A percentile compares a stretch with the other conserved stretches of the same genome.
phyloP scores from a whole-genome alignment of 2,888 invertebrate genomes.

The Coenonympha arcania region DNA sequence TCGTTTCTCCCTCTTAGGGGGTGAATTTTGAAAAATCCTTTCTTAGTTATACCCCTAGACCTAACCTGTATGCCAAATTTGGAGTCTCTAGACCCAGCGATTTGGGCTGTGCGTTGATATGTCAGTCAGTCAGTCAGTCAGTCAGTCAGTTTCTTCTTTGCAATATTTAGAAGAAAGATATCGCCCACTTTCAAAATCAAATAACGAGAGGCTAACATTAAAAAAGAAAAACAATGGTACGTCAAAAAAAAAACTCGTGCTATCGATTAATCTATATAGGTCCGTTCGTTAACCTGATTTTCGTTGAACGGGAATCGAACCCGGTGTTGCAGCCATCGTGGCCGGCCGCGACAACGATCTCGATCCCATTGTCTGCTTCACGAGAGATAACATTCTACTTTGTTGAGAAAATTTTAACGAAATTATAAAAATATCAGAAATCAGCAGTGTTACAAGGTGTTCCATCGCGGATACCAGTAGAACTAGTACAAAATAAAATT shows the following conservation, averaged over 20 bases:
- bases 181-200: no score
- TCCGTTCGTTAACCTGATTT: slow-evolving; percentile 58
- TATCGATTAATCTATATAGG: slow-evolving; percentile 18
- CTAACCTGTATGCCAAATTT: no score
- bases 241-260: neutral
- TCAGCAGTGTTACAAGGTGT: neutral
- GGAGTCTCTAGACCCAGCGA: no score
- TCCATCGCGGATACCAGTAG: no score
- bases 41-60: no score
- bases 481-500: no score
- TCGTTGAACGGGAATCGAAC: slow-evolving; percentile 62
- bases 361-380: slow-evolving; percentile 60
- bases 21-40: no score
- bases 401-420: slow-evolving; percentile 53
- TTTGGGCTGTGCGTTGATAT: no score
- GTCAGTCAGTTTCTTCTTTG: no score
- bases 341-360: slow-evolving; percentile 62
- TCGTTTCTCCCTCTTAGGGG: no score
- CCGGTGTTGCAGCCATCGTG: slow-evolving; percentile 48
- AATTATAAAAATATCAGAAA: slow-evolving; percentile 28
- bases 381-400: slow-evolving; percentile 56
- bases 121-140: no score
- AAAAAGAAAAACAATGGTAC: neutral
- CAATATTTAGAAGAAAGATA: no score
- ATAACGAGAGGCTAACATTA: neutral